Evolutionary conservation across 2,888 invertebrate genomes (phyloP).

Genomic region (Volucella inanis): DNA sequence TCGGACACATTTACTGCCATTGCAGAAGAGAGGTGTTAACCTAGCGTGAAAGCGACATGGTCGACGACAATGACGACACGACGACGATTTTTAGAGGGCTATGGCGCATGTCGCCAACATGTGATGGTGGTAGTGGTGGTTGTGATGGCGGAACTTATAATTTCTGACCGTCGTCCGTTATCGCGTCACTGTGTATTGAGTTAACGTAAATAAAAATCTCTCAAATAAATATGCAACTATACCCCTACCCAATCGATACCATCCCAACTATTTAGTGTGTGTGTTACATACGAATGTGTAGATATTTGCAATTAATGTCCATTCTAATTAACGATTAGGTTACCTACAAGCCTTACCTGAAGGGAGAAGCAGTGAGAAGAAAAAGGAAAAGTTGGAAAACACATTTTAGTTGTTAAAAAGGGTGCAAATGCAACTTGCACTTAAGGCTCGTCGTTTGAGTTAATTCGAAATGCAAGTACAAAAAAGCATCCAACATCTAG

Average conservation of each 20-base stretch:
- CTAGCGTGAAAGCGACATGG: too few species aligned
- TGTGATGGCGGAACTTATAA: too few species aligned
- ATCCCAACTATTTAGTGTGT: too few species aligned
- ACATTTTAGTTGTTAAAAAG: not conserved
- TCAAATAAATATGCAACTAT: too few species aligned
- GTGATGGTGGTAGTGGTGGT: too few species aligned
- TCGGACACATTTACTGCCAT: constrained; percentile 7
- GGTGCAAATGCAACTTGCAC: constrained; percentile 2
- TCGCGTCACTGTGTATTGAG: too few species aligned
- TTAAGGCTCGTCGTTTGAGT: constrained; percentile 30
- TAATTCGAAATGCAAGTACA: constrained; percentile 41
- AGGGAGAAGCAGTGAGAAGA: not conserved
- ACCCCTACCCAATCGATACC: not conserved
- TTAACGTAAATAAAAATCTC: too few species aligned
- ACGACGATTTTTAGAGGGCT: too few species aligned
- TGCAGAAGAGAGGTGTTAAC: not conserved
- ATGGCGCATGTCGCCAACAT: too few species aligned
- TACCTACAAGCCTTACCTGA: not conserved
- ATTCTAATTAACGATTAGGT: not conserved
- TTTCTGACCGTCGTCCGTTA: too few species aligned
- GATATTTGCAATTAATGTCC: not conserved
- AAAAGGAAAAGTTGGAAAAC: not conserved
- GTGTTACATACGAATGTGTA: too few species aligned
- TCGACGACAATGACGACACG: too few species aligned
- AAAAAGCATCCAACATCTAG: constrained; percentile 34